Evolutionary conservation across 2,888 invertebrate species (phyloP).

Genomic region (Eremobia ochroleuca): DNA sequence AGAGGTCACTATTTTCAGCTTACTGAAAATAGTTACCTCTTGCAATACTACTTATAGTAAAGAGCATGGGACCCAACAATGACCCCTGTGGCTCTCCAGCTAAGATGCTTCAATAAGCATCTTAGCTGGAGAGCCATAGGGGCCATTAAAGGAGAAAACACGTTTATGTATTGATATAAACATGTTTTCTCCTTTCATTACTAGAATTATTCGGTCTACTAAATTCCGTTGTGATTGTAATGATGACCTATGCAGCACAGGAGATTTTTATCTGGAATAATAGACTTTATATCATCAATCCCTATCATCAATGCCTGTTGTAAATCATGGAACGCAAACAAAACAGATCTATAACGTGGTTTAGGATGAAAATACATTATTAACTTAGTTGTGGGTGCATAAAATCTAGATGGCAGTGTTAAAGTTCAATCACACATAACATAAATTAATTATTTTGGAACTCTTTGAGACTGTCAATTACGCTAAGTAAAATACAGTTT

Average conservation of each 20-base stretch:
- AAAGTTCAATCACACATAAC: not conserved
- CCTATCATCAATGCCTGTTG: constrained; percentile 3
- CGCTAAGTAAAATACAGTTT: not conserved
- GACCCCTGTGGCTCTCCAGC: not conserved
- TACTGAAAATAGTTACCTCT: too few relatives aligned
- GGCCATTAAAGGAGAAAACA: too few relatives aligned
- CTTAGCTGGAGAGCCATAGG: too few relatives aligned
- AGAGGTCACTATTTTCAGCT: not conserved
- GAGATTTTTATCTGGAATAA: constrained; percentile 1
- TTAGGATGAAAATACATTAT: not conserved
- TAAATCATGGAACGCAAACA: not conserved
- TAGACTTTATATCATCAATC: not conserved
- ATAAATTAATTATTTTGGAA: not conserved
- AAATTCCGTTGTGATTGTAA: constrained; percentile 3
- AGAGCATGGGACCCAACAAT: not conserved
- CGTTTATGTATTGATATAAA: too few relatives aligned
- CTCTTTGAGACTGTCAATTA: not conserved
- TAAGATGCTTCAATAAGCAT: not conserved
- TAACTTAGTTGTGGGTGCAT: not conserved
- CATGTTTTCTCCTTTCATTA: not conserved
- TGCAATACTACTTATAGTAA: too few relatives aligned
- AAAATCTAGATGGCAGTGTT: not conserved
- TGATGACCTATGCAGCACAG: not conserved
- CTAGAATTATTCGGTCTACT: not conserved
- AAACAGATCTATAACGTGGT: not conserved